phyloP scores from a whole-genome alignment of 2,797 vertebrate species.

The Melanotaenia trifasciata region DNA sequence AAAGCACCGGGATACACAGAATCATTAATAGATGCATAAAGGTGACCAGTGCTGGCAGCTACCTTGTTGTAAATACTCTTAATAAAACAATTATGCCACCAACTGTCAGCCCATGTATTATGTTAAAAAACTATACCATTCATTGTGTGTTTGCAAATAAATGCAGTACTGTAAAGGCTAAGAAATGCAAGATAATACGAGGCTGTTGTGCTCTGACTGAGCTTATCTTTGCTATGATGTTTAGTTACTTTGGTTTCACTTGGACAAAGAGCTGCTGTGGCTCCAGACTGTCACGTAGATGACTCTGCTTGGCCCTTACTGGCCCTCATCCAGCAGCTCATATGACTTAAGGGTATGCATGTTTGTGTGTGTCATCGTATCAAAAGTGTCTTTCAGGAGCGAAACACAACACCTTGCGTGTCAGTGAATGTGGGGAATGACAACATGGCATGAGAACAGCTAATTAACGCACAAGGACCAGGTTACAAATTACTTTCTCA shows the following conservation, averaged over 20 bases:
- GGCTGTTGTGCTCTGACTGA: background rate
- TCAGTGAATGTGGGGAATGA: constrained; percentile 25
- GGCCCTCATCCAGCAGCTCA: constrained; percentile 28
- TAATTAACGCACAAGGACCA: constrained; percentile 32
- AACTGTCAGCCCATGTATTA: background rate
- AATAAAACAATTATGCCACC: background rate
- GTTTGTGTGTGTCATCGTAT: constrained; percentile 9
- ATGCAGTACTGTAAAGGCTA: background rate
- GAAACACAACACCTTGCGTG: constrained; percentile 50
- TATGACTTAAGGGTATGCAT: constrained; percentile 12
- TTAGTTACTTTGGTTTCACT: constrained; percentile 44
- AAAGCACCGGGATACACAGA: background rate
- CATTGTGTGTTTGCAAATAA: background rate
- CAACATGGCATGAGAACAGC: constrained; percentile 49
- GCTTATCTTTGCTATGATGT: constrained; percentile 13
- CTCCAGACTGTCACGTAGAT: constrained; percentile 34
- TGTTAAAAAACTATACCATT: no score
- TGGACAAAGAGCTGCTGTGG: constrained; percentile 46
- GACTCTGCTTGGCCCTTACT: constrained; percentile 21
- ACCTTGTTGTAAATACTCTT: background rate
- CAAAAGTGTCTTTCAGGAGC: constrained; percentile 26
- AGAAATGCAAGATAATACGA: no score
- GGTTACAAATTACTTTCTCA: constrained; percentile 11
- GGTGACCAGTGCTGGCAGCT: background rate
- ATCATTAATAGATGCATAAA: constrained; percentile 15